These are phyloP conservation scores for Dynastes hyllus DNA, from an alignment of 2,888 invertebrate genomes.

Conservation along the genomic window DNA sequence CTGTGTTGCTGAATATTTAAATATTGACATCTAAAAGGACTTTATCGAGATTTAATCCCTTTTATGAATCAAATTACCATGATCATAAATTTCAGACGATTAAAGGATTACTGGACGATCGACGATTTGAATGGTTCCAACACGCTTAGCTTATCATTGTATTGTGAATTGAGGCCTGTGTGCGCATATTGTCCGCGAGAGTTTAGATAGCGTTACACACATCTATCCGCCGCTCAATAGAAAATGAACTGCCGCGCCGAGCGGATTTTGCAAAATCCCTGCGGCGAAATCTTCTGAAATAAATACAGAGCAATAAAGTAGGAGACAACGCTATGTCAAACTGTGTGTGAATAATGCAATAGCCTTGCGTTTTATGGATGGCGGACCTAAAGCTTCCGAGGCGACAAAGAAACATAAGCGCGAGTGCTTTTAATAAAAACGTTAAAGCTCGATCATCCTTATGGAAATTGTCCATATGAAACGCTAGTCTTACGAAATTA, in stretches of 20 bases:
- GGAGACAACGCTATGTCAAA: constrained; percentile 16
- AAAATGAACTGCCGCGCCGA: neutral
- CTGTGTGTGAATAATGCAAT: constrained; percentile 27
- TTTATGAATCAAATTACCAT: neutral
- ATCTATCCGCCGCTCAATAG: neutral
- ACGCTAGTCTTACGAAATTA: constrained; percentile 13
- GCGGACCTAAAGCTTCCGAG: neutral
- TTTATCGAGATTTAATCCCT: neutral
- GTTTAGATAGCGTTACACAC: constrained; percentile 3
- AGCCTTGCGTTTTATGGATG: constrained; percentile 27
- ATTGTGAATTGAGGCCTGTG: too few species aligned
- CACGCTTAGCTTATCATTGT: too few species aligned
- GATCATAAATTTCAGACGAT: neutral
- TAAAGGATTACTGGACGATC: constrained; percentile 2
- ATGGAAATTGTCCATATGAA: constrained; percentile 21
- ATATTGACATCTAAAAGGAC: too few species aligned
- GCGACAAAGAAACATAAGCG: constrained; percentile 20
- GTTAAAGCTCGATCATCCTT: neutral
- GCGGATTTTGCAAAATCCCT: constrained; percentile 6
- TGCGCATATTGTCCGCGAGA: too few species aligned
- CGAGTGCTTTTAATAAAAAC: constrained; percentile 22
- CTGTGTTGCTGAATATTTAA: too few species aligned
- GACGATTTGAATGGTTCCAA: neutral
- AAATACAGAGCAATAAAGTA: constrained; percentile 26
- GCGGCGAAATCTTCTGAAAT: constrained; percentile 4